Conservation (phyloP, 2,888 invertebrate species). For the Troides oblongomaculatus region DNA sequence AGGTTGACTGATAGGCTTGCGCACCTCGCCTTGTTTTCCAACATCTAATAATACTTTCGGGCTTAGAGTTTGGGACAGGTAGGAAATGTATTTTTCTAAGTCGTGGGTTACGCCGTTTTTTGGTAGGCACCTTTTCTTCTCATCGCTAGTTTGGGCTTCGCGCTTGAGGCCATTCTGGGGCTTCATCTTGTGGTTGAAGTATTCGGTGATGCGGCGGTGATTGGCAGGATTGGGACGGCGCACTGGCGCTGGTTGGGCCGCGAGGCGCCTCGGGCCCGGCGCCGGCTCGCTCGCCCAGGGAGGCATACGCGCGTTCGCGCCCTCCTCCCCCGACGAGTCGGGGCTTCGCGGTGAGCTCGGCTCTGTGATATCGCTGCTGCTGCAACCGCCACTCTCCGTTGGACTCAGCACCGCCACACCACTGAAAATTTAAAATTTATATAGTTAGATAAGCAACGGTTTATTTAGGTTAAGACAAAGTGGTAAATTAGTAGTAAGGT, state of each 20-base stretch:
- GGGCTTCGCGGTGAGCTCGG: constrained; percentile 92
- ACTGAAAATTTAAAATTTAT: constrained; percentile 76
- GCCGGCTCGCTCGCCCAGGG: constrained; percentile 76
- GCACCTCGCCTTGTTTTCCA: constrained; percentile 56
- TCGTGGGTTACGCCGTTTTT: constrained; percentile 73
- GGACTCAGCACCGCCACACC: constrained; percentile 91
- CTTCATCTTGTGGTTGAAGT: constrained; percentile 91
- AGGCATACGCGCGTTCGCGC: constrained; percentile 71
- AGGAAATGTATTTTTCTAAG: constrained; percentile 74
- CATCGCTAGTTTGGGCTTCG: constrained; percentile 60
- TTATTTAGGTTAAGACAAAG: no score
- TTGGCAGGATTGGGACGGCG: constrained; percentile 60
- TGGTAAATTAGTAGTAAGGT: no score
- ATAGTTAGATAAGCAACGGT: neutral
- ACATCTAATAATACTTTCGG: constrained; percentile 73
- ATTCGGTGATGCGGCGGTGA: constrained; percentile 91
- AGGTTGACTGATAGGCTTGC: constrained; percentile 39
- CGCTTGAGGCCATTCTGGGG: constrained; percentile 79
- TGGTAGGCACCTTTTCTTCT: constrained; percentile 70
- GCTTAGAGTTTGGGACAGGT: constrained; percentile 71
- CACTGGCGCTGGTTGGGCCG: constrained; percentile 61
- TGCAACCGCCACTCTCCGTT: constrained; percentile 85
- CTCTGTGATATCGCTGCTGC: constrained; percentile 90
- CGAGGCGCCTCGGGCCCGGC: constrained; percentile 69
- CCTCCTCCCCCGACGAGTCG: constrained; percentile 79